Base-by-base conservation (phyloP, 1,140 invertebrate species). In the Pseudomyrmex cubaensis region DNA sequence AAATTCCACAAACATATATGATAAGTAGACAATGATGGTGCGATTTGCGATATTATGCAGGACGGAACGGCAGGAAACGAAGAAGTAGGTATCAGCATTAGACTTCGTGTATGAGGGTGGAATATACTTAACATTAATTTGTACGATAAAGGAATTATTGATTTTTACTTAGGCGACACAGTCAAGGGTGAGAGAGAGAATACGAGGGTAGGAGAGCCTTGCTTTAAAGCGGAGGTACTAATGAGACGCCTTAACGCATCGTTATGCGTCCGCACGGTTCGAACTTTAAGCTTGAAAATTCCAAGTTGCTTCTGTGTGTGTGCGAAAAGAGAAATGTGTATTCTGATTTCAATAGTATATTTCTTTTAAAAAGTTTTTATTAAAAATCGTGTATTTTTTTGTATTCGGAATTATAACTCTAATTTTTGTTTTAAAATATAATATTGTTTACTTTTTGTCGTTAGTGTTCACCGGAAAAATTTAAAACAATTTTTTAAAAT, bases 51-150 rank as follows among this genome's bases (percentile, higher is more conserved):
- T 82, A 86, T 90, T 90, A 91, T 88, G 86, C 89, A 89, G 88
- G 67, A 85, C 83, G 82, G 83, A 25, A 69, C 73, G 70, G 72
- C 82, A 85, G 87, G 84, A 90, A 90, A 89, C 76, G 80, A 35
- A 35, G 35, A 35, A 35, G 84, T 90, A 35, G 85, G 85, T 84
- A 66, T 86, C 87, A 87, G 80, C 63, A 62, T 76, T 77, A 85
- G 85, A 82, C 86, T 80, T 63, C 69, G 86, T 88, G 85, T 84
- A 87, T 90, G 90, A 91, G 91, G 92, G 92, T 90, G 88, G 92
- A 93, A 93, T 93, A 92, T 92, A 90, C 92, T 93, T 93, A 93
- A 87, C 92, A 90, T 93, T 94, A 93, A 94, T 94, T 94, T 93
- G 90, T 90, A 86, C 91, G 92, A 93, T 94, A 94, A 93, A 94